A percentile compares a stretch with the other conserved stretches of the same genome.
phyloP scores from a whole-genome alignment of 2,113 vertebrate species.

The Varanus komodoensis region DNA sequence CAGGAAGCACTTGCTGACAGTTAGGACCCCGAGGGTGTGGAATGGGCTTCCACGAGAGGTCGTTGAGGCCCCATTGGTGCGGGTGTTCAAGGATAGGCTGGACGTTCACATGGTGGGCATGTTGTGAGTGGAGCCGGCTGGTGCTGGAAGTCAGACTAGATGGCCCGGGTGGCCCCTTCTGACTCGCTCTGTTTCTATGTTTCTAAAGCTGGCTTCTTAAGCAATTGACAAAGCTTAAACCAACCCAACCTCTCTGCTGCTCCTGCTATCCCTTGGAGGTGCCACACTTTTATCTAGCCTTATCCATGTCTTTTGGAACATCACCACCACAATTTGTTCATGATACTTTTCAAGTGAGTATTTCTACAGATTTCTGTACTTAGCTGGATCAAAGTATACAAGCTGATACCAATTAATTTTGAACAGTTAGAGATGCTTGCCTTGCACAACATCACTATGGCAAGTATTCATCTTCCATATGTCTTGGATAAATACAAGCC shows the following conservation, averaged over 20 bases:
- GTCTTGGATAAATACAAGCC: not conserved
- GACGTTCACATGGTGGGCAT: too few relatives aligned
- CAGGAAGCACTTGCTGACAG: too few relatives aligned
- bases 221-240: not conserved
- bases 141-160: too few relatives aligned
- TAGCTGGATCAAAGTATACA: not conserved
- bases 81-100: too few relatives aligned
- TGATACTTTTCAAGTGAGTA: not conserved
- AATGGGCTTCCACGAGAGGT: too few relatives aligned
- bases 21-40: too few relatives aligned
- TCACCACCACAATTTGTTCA: not conserved
- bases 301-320: not conserved
- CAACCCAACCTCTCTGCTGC: not conserved
- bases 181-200: too few relatives aligned
- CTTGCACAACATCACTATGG: not conserved
- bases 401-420: conserved; percentile 1
- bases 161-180: too few relatives aligned
- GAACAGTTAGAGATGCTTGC: not conserved
- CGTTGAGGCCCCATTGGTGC: too few relatives aligned
- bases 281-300: not conserved
- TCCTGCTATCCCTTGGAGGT: not conserved
- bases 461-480: conserved; percentile 11
- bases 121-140: too few relatives aligned
- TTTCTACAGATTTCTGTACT: not conserved
- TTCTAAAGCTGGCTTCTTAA: not conserved